A percentile compares a stretch with the other conserved stretches of the same genome.
Evolutionary conservation across 2,113 vertebrate genomes (phyloP).

Genomic region (Elephas maximus): DNA sequence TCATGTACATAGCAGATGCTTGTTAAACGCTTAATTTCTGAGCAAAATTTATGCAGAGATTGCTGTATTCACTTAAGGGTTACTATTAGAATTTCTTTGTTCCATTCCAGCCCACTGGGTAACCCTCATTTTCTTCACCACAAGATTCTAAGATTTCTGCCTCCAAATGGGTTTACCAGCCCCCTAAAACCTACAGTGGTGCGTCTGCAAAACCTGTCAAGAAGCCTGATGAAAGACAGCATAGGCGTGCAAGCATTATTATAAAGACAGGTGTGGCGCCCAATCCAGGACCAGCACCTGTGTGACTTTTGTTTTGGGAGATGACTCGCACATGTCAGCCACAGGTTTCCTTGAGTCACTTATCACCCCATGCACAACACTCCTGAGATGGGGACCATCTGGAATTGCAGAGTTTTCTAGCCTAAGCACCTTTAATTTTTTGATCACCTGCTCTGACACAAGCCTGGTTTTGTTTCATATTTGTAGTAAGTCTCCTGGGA

Average conservation of each 20-base stretch:
- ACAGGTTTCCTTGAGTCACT: constrained; percentile 34
- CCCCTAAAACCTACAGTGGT: background rate
- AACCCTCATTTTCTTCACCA: constrained; percentile 19
- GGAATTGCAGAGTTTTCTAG: constrained; percentile 15
- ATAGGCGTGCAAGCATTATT: background rate
- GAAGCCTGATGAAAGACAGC: background rate
- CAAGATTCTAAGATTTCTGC: constrained; percentile 37
- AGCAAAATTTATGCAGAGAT: constrained; percentile 34
- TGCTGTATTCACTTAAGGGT: background rate
- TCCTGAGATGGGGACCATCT: constrained; percentile 44
- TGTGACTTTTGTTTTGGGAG: background rate
- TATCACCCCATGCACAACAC: background rate
- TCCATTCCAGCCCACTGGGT: background rate
- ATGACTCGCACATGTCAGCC: background rate
- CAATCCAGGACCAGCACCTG: constrained; percentile 23
- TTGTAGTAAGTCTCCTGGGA: constrained; percentile 61
- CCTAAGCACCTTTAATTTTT: constrained; percentile 10
- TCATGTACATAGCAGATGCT: background rate
- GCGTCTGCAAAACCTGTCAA: constrained; percentile 54
- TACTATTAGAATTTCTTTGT: constrained; percentile 35
- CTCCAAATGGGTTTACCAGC: constrained; percentile 51
- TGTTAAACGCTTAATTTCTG: constrained; percentile 40
- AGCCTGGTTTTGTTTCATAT: constrained; percentile 41
- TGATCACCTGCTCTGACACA: constrained; percentile 68
- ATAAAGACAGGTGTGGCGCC: constrained; percentile 42